Evolutionary conservation across 1,140 invertebrate genomes (phyloP).

Genomic region (Trigoniulus corallinus): DNA sequence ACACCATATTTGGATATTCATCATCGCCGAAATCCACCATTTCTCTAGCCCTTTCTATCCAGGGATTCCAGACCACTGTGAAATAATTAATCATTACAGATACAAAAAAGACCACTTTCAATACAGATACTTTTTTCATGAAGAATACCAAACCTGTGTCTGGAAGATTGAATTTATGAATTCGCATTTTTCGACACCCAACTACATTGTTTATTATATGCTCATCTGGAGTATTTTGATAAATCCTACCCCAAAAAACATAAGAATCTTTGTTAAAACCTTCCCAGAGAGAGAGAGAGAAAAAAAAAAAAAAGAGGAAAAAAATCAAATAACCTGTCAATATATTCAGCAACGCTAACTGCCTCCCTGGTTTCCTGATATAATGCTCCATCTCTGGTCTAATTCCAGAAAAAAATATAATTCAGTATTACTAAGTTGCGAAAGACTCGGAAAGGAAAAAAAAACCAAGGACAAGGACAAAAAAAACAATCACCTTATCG

Average conservation of each 20-base stretch:
- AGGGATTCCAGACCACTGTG: slow-evolving; percentile 88
- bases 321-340: slow-evolving; percentile 36
- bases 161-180: slow-evolving; percentile 85
- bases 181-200: slow-evolving; percentile 72
- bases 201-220: slow-evolving; percentile 85
- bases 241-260: slow-evolving; percentile 40
- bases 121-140: neutral
- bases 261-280: too few relatives aligned
- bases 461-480: neutral
- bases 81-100: slow-evolving; percentile 9
- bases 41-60: slow-evolving; percentile 77
- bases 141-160: slow-evolving; percentile 40
- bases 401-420: neutral
- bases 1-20: slow-evolving; percentile 87
- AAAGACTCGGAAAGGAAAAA: slow-evolving; percentile 1
- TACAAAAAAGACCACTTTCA: neutral
- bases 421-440: neutral
- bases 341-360: slow-evolving; percentile 76
- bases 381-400: slow-evolving; percentile 61
- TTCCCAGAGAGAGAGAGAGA: too few relatives aligned
- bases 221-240: slow-evolving; percentile 79
- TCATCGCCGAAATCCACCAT: slow-evolving; percentile 88
- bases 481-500: slow-evolving; percentile 55
- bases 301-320: neutral
- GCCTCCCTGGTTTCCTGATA: slow-evolving; percentile 75